Evolutionary conservation across 1,140 invertebrate species (phyloP).

Genomic region (Penaeus vannamei): DNA sequence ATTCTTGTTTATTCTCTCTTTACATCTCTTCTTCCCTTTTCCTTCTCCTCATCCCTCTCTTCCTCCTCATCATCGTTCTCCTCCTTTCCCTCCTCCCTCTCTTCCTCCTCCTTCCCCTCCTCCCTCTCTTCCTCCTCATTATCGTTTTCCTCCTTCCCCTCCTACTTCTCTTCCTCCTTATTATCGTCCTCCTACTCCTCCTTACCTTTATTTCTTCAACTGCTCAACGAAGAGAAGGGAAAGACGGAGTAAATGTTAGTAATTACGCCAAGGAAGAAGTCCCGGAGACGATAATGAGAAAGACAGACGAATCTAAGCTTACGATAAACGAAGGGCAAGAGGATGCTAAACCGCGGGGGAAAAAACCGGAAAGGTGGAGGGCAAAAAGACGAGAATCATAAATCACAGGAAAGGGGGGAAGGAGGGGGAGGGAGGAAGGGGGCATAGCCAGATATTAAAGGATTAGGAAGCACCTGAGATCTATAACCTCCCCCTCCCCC

Average conservation of each 20-base stretch:
- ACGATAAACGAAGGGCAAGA: no score
- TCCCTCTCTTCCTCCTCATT: neutral
- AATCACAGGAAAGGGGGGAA: neutral
- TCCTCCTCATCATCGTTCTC: neutral
- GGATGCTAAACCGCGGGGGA: no score
- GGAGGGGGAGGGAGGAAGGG: constrained; percentile 30
- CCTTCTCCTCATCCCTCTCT: neutral
- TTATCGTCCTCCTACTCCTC: neutral
- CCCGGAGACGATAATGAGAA: no score
- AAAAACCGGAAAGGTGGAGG: no score
- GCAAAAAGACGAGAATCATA: no score
- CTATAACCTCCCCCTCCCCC: neutral
- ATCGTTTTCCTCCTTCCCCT: neutral
- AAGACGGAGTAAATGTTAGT: no score
- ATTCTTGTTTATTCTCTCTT: neutral
- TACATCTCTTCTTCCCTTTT: neutral
- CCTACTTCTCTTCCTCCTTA: neutral
- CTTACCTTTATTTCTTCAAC: no score
- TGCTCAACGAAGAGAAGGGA: no score
- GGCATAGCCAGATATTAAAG: no score
- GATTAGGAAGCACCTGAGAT: neutral
- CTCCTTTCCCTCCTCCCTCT: no score
- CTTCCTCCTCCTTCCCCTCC: neutral
- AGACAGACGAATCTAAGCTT: no score
- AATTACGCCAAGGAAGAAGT: no score